Base-by-base conservation (phyloP, 2,888 invertebrate genomes). In the Microctonus hyperodae region DNA sequence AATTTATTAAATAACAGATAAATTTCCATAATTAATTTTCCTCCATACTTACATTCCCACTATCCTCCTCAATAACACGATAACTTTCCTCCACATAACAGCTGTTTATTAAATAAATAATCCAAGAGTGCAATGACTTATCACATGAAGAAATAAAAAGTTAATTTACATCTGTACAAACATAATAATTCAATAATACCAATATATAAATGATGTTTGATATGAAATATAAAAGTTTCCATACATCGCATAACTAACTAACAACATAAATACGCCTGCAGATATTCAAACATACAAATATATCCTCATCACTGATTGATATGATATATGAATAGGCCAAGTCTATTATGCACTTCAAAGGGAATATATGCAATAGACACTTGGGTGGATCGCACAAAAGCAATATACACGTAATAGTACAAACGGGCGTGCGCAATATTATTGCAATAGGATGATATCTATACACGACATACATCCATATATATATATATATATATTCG, bases 281-380 rank as follows among this genome's bases (percentile, higher is more conserved):
- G n/a, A 4, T 37, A 37, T 44, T 44, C 16, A 44, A 44, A 44
- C 9, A 44, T 44, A 16, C 16, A 44, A 9, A n/a, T 7, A 16
- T 7, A 44, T 44, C 44, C 11, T 44, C 16, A 44, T 44, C 16
- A 44, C 44, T 44, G 44, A 44, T 44, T 25, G 28, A 55, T 55
- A 55, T 55, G 2, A 1, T 28, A 55, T 31, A 55, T 16, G n/a
- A 31, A 20, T 20, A 28, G 6, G 9, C 31, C 33, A 33, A 9
- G 16, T 57, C 57, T 37, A 64, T 64, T 57, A 64, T 28, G 10
- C 37, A 40, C n/a, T 57, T 7, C n/a, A 1, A 44, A 16, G 31
- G 64, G 44, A 44, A 64, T 64, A 55, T 25, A 33, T 64, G 64
- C 25, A 64, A 33, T 57, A 56, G 64, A 56, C 64, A 64, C 64